Percentiles rank a stretch among this genome's conserved stretches.
Conservation (phyloP, 2,797 vertebrate genomes). For the Balearica regulorum region DNA sequence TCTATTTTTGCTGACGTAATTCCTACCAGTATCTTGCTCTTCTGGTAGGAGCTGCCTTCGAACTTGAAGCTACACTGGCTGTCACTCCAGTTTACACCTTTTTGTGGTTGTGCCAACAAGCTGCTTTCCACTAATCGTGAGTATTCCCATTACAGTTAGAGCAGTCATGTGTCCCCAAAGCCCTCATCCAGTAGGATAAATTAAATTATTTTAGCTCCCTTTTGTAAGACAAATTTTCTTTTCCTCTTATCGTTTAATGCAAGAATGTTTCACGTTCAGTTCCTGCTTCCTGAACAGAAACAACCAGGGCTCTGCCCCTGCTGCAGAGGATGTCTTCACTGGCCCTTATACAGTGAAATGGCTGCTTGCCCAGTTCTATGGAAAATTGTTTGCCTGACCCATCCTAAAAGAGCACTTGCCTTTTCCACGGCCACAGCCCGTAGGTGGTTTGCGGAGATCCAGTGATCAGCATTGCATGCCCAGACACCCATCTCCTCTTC, state of each 20-base stretch:
- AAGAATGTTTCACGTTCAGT: neutral
- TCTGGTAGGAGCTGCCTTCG: neutral
- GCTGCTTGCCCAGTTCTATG: neutral
- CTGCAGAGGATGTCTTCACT: neutral
- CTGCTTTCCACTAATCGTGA: neutral
- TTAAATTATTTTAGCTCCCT: neutral
- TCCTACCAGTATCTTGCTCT: neutral
- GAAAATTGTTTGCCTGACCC: neutral
- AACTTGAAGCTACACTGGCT: neutral
- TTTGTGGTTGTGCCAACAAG: neutral
- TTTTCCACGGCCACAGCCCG: neutral
- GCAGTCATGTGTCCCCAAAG: neutral
- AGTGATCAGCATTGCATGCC: neutral
- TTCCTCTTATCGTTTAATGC: neutral
- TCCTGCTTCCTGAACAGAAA: neutral
- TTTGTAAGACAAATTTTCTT: neutral
- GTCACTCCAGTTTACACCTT: neutral
- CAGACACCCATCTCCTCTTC: neutral
- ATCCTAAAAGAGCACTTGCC: neutral
- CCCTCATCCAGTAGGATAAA: neutral
- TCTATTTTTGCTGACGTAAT: neutral
- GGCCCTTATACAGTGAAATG: neutral
- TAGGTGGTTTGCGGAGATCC: neutral
- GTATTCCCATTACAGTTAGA: neutral
- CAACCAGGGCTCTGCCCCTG: neutral